Evolutionary conservation across 2,888 invertebrate genomes (phyloP).

Genomic region (Lacanobia wlatinum): DNA sequence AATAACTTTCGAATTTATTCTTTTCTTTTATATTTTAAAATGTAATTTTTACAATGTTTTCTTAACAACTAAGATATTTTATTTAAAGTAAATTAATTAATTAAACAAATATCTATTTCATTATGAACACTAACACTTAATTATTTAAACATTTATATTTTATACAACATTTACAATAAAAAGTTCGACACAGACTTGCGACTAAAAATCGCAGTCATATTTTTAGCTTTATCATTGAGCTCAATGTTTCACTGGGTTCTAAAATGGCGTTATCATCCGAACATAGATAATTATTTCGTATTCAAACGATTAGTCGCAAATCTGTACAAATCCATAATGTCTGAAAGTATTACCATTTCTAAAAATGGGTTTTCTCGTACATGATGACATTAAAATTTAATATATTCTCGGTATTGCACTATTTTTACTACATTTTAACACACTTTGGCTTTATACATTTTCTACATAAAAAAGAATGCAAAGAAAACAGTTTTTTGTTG

Average conservation of each 20-base stretch:
- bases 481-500: background rate
- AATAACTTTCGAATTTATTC: slow-evolving; percentile 78
- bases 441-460: slow-evolving; percentile 61
- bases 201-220: slow-evolving; percentile 18
- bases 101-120: slow-evolving; percentile 47
- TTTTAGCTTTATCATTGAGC: background rate
- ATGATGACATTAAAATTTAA: slow-evolving; percentile 9
- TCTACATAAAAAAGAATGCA: background rate
- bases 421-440: slow-evolving; percentile 43
- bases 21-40: slow-evolving; percentile 76
- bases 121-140: slow-evolving; percentile 68
- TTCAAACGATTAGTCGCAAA: slow-evolving; percentile 32
- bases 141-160: slow-evolving; percentile 54
- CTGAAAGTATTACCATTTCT: background rate
- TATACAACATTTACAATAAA: slow-evolving; percentile 64
- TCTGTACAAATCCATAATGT: slow-evolving; percentile 19
- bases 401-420: slow-evolving; percentile 66
- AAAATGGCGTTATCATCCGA: background rate
- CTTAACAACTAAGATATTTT: slow-evolving; percentile 54
- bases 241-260: background rate
- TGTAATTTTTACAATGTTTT: slow-evolving; percentile 76
- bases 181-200: slow-evolving; percentile 36
- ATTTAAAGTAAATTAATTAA: slow-evolving; percentile 42
- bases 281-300: background rate
- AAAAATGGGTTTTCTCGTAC: slow-evolving; percentile 14